Base-by-base conservation (phyloP, 2,888 invertebrate genomes). In the Chaitophorus viminalis region DNA sequence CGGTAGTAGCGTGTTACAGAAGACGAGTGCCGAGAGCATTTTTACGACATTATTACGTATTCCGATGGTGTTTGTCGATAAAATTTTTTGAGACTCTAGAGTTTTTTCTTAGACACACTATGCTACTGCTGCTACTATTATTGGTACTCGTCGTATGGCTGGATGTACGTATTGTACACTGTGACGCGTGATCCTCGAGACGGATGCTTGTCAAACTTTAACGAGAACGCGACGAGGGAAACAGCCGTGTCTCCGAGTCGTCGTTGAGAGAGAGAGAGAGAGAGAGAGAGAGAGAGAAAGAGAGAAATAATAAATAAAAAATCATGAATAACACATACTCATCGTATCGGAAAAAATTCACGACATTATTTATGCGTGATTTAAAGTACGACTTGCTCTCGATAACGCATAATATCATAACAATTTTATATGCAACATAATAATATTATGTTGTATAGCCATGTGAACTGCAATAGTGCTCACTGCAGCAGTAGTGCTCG, bases 381-480 rank as follows among this genome's bases (percentile, higher is more conserved):
- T n/a, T 11, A 31, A 70, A 70, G 70, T 70, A 31, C 5, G 70
- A 70, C 17, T 70, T 29, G 31, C 31, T 29, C 29, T 31, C 70
- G 29, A 70, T 31, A 68, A 8, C n/a, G n/a, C 11, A 68, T 29
- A 25, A 11, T 60, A 60, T 52, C 5, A 52, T 52, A 52, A 60
- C 25, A 18, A 11, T 11, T 54, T 54, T 11, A 17, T 54, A n/a
- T 54, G 11, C 11, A 54, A 54, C 25, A 74, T 74, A 46, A 25
- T 39, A 18, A 76, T 39, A 29, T 46, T 29, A 17, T 29, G 52
- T 14, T 17, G 46, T 18, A 11, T 3, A 11, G 21, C 2, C n/a
- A 3, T 11, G 6, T 4, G 11, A 0, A n/a, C n/a, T n/a, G 29
- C 6, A 1, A 17, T 36, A 25, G 2, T 11, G 8, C 1, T 8